Evolutionary conservation across 1,140 invertebrate species (phyloP).

Genomic region (Pogonomyrmex californicus): DNA sequence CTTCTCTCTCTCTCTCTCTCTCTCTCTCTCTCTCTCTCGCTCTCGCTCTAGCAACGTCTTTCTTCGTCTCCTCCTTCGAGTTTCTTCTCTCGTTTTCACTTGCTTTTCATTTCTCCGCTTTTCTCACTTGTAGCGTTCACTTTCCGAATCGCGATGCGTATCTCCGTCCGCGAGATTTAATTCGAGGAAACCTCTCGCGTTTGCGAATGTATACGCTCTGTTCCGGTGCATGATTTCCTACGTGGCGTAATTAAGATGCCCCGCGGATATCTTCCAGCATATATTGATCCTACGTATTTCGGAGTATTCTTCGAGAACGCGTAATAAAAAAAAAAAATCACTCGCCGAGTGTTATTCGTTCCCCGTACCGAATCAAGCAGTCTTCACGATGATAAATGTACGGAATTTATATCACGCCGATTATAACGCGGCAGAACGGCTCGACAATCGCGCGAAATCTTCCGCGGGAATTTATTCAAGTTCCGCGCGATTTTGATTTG

Average conservation of each 20-base stretch:
- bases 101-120: conserved; percentile 30
- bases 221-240: conserved; percentile 3
- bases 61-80: not conserved
- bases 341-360: not conserved
- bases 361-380: not conserved
- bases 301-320: not conserved
- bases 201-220: conserved; percentile 4
- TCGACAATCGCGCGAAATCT: not conserved
- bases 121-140: conserved; percentile 17
- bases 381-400: not conserved
- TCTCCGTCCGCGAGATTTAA: conserved; percentile 38
- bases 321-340: not conserved
- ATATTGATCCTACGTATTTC: not conserved
- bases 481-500: conserved; percentile 8
- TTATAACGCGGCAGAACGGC: not conserved
- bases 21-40: not conserved
- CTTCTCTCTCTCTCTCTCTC: not conserved
- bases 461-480: not conserved
- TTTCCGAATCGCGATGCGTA: conserved; percentile 53
- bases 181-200: conserved; percentile 42
- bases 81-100: conserved; percentile 17
- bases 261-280: not conserved
- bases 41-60: not conserved
- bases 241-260: conserved; percentile 41
- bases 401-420: conserved; percentile 3